phyloP scores from a whole-genome alignment of 2,797 vertebrate species.

The Cuculus canorus region DNA sequence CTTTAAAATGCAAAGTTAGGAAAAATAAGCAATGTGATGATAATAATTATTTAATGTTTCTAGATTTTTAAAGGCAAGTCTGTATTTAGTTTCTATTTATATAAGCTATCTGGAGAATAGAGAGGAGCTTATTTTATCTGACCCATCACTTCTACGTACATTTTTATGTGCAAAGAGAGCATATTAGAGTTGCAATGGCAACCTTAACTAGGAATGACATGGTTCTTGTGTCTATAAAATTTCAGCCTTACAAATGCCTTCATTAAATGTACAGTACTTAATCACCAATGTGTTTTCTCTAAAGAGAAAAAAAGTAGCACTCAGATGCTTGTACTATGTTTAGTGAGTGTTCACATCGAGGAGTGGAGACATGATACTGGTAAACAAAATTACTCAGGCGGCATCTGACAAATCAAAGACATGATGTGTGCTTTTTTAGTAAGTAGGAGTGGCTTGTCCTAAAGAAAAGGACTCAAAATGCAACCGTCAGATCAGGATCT shows the following conservation, averaged over 20 bases:
- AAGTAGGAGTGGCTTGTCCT: not conserved
- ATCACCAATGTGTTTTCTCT: not conserved
- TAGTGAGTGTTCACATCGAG: not conserved
- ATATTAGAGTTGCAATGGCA: not conserved
- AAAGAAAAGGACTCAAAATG: not conserved
- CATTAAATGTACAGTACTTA: not conserved
- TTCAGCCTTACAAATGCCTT: not conserved
- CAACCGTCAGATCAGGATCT: not conserved
- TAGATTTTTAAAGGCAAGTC: not conserved
- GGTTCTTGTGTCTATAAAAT: not conserved
- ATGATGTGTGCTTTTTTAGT: not conserved
- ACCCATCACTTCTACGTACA: not conserved
- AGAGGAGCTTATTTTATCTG: not conserved
- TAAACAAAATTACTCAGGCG: not conserved
- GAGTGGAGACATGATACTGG: not conserved
- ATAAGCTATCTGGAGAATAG: not conserved
- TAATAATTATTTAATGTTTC: not conserved
- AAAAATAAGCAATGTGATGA: not conserved
- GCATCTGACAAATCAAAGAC: not conserved
- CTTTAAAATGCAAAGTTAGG: not conserved
- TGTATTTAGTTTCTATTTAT: not conserved
- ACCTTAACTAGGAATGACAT: not conserved
- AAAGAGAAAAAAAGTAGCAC: not conserved
- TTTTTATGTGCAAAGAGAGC: not conserved
- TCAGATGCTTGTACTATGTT: not conserved